A percentile compares a stretch with the other conserved stretches of the same genome.
phyloP scores from a whole-genome alignment of 2,113 vertebrate genomes.

The Phyllostomus hastatus region DNA sequence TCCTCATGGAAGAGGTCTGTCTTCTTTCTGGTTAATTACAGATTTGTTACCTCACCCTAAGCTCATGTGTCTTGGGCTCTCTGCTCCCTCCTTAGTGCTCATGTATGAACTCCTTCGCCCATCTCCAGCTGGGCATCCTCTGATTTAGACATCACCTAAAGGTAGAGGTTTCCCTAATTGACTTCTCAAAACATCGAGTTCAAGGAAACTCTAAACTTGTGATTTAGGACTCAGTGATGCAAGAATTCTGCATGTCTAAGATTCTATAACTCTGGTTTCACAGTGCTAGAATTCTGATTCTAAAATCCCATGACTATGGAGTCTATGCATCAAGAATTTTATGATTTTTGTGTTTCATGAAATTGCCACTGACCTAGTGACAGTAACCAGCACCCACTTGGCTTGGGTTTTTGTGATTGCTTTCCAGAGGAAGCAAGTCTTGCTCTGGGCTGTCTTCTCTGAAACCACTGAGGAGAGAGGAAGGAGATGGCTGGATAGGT shows the following conservation, averaged over 20 bases:
- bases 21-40: not conserved
- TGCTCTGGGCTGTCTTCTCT: not conserved
- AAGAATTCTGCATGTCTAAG: slow-evolving; percentile 14
- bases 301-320: not conserved
- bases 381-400: not conserved
- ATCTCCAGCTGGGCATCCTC: not conserved
- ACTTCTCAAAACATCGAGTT: slow-evolving; percentile 20
- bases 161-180: not conserved
- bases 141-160: not conserved
- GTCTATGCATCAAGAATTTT: slow-evolving; percentile 2
- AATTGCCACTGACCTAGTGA: not conserved
- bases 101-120: not conserved
- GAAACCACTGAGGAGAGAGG: not conserved
- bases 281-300: slow-evolving; percentile 19
- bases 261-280: slow-evolving; percentile 9
- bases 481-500: not conserved
- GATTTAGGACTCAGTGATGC: not conserved
- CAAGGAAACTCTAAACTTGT: not conserved
- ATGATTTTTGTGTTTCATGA: not conserved
- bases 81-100: not conserved
- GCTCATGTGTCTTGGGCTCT: not conserved
- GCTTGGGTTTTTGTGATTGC: not conserved
- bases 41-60: not conserved
- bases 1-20: not conserved
- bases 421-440: slow-evolving; percentile 9